Percentiles rank a stretch among this genome's conserved stretches.
phyloP scores from a whole-genome alignment of 2,888 invertebrate genomes.

The Heteromyza rotundicornis region DNA sequence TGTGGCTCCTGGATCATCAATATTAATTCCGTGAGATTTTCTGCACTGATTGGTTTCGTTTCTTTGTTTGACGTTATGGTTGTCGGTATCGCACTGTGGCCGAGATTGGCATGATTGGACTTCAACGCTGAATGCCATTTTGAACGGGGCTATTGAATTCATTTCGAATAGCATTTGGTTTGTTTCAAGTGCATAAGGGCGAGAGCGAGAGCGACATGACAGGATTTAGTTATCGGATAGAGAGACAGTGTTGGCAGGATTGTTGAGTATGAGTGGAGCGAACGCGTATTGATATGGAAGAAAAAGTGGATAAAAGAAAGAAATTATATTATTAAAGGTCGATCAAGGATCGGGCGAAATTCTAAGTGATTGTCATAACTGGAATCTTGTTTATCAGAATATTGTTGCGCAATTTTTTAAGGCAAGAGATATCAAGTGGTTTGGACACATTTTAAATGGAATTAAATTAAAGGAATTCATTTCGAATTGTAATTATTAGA shows the following conservation, averaged over 20 bases:
- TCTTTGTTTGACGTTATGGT: slow-evolving; percentile 27
- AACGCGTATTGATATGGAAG: slow-evolving; percentile 47
- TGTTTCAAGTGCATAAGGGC: too few relatives aligned
- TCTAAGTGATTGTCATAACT: too few relatives aligned
- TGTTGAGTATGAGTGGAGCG: slow-evolving; percentile 55
- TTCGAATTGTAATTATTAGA: too few relatives aligned
- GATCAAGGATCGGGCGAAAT: not conserved
- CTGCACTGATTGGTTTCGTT: slow-evolving; percentile 37
- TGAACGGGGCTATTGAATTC: slow-evolving; percentile 57
- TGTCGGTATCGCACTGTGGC: slow-evolving; percentile 46
- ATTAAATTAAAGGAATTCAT: not conserved
- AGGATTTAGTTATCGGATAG: too few relatives aligned
- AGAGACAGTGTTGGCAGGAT: slow-evolving; percentile 38
- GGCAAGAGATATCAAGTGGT: too few relatives aligned
- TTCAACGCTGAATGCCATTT: slow-evolving; percentile 57
- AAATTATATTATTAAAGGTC: slow-evolving; percentile 54
- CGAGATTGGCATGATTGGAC: slow-evolving; percentile 50
- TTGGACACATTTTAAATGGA: too few relatives aligned
- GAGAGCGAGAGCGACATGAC: too few relatives aligned
- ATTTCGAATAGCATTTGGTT: too few relatives aligned
- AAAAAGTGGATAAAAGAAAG: slow-evolving; percentile 53
- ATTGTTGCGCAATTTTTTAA: too few relatives aligned
- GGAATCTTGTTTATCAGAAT: slow-evolving; percentile 23
- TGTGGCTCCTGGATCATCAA: slow-evolving; percentile 57
- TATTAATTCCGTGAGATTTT: slow-evolving; percentile 51